Conservation (phyloP, 1,140 invertebrate genomes). For the Harlomillsia oculata region DNA sequence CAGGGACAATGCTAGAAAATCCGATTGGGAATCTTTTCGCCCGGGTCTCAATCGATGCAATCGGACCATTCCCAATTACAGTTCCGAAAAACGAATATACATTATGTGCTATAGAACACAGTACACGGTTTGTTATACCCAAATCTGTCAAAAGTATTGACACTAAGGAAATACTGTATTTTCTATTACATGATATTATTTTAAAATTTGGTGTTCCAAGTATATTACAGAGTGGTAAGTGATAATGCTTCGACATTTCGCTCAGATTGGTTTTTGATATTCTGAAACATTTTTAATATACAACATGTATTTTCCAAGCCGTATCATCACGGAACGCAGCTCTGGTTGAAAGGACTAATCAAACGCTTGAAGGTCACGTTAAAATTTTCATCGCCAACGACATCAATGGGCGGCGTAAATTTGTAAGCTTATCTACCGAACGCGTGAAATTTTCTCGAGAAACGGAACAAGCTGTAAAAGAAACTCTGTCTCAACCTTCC, state of each 20-base stretch:
- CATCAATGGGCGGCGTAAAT: no score
- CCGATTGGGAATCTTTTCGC: not conserved
- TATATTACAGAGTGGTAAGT: not conserved
- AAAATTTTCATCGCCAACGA: not conserved
- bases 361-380: not conserved
- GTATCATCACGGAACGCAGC: not conserved
- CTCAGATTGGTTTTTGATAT: not conserved
- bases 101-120: not conserved
- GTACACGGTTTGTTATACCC: not conserved
- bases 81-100: not conserved
- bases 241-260: conserved; percentile 5
- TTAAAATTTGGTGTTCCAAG: not conserved
- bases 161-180: conserved; percentile 1
- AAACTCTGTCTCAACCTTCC: no score
- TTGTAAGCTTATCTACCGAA: no score
- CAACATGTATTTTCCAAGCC: not conserved
- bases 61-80: conserved; percentile 5
- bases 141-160: not conserved
- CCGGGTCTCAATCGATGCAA: not conserved
- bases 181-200: conserved; percentile 11
- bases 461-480: no score
- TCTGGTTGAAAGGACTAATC: conserved; percentile 4
- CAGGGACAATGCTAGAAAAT: not conserved
- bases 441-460: no score
- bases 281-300: conserved; percentile 3